Evolutionary conservation across 2,888 invertebrate species (phyloP).

Genomic region (Apamea crenata): DNA sequence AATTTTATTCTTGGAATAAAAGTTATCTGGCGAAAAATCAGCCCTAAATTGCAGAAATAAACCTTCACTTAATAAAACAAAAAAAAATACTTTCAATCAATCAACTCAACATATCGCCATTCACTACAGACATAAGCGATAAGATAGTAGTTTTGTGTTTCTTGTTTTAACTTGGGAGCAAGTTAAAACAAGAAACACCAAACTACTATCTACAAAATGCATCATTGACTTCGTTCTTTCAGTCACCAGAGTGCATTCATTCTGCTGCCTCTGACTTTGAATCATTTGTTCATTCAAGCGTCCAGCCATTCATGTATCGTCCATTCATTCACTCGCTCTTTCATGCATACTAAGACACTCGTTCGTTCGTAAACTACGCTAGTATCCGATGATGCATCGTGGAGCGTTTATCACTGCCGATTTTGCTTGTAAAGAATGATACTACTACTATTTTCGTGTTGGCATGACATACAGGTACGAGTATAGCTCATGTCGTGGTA

Average conservation of each 20-base stretch:
- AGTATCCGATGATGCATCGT: constrained; percentile 26
- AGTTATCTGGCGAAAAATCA: too few species aligned
- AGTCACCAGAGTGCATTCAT: constrained; percentile 22
- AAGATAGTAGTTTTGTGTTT: too few species aligned
- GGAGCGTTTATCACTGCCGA: neutral
- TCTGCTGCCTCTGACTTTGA: constrained; percentile 31
- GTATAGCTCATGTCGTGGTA: neutral
- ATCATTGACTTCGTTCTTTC: constrained; percentile 3
- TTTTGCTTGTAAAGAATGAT: neutral
- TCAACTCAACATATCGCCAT: neutral
- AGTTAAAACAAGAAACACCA: neutral
- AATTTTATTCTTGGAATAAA: too few species aligned
- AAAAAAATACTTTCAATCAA: neutral
- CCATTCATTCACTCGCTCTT: constrained; percentile 50
- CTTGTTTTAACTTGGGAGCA: too few species aligned
- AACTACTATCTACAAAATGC: constrained; percentile 6
- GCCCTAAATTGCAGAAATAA: too few species aligned
- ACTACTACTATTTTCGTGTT: too few species aligned
- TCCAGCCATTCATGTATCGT: constrained; percentile 39
- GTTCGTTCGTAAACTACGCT: constrained; percentile 24
- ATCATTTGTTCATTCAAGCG: constrained; percentile 55
- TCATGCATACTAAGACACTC: constrained; percentile 38
- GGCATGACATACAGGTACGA: neutral
- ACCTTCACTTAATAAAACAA: too few species aligned
- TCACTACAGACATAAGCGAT: neutral